A percentile compares a stretch with the other conserved stretches of the same genome.
phyloP scores from a whole-genome alignment of 2,797 vertebrate species.

The Helarctos malayanus region DNA sequence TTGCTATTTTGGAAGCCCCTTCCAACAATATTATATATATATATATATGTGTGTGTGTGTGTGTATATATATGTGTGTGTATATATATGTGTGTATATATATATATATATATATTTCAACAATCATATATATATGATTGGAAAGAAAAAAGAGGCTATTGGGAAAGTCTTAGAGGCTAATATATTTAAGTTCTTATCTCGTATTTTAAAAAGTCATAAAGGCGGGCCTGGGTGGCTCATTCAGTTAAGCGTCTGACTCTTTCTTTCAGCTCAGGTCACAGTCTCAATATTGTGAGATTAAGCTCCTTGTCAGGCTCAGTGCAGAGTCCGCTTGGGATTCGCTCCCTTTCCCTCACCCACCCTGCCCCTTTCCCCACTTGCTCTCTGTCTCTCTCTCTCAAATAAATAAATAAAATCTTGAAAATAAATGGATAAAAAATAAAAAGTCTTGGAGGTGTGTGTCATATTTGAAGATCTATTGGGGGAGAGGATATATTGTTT shows the following conservation, averaged over 20 bases:
- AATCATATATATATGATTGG: slow-evolving; percentile 20
- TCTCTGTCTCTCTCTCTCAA: not conserved
- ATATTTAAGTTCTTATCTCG: slow-evolving; percentile 77
- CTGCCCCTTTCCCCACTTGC: not conserved
- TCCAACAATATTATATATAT: not conserved
- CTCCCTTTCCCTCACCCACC: not conserved
- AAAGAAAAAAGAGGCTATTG: slow-evolving; percentile 59
- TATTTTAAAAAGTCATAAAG: slow-evolving; percentile 62
- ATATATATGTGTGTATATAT: no score
- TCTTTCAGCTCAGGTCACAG: not conserved
- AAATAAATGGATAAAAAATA: slow-evolving; percentile 24
- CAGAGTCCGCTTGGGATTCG: not conserved
- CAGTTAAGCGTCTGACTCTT: not conserved
- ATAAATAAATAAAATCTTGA: not conserved
- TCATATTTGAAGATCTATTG: slow-evolving; percentile 61
- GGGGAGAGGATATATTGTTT: not conserved
- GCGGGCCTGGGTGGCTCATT: not conserved
- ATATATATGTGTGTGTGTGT: not conserved
- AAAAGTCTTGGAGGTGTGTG: slow-evolving; percentile 70
- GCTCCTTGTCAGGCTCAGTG: not conserved
- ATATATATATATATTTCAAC: not conserved
- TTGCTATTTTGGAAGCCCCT: not conserved
- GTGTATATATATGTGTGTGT: no score
- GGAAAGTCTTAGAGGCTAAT: slow-evolving; percentile 66
- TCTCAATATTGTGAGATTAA: not conserved